Conservation (phyloP, 2,797 vertebrate genomes). For the Rhodeus uyekii region DNA sequence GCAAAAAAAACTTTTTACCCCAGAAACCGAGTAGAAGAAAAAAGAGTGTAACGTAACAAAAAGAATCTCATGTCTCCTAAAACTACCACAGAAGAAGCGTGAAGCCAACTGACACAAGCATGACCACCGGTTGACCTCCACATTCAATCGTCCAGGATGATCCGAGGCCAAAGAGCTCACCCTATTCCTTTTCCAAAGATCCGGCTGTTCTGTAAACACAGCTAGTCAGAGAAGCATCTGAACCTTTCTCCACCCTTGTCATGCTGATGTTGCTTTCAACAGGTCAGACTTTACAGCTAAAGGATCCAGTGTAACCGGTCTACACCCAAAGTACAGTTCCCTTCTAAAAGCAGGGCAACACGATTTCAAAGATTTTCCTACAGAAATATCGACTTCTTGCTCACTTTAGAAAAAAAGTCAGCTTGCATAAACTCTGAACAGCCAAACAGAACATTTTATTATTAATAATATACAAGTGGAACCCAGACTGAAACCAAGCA, state of each 20-base stretch:
- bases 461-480: no score
- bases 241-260: conserved; percentile 1
- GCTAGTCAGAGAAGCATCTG: conserved; percentile 29
- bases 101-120: conserved; percentile 43
- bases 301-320: not conserved
- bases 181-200: conserved; percentile 29
- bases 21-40: not conserved
- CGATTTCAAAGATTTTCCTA: not conserved
- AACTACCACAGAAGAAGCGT: conserved; percentile 21
- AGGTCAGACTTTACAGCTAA: conserved; percentile 15
- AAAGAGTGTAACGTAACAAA: not conserved
- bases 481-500: no score
- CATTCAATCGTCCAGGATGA: conserved; percentile 30
- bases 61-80: conserved; percentile 7
- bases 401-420: no score
- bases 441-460: no score
- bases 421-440: no score
- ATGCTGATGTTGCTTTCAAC: conserved; percentile 35
- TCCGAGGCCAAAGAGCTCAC: conserved; percentile 17
- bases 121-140: conserved; percentile 52
- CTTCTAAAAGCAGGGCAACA: not conserved
- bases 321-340: not conserved
- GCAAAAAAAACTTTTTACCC: not conserved
- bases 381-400: not conserved
- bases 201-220: conserved; percentile 45